These are phyloP conservation scores for Myripristis jacobus DNA, from an alignment of 2,797 vertebrate genomes.

Conservation along the genomic window DNA sequence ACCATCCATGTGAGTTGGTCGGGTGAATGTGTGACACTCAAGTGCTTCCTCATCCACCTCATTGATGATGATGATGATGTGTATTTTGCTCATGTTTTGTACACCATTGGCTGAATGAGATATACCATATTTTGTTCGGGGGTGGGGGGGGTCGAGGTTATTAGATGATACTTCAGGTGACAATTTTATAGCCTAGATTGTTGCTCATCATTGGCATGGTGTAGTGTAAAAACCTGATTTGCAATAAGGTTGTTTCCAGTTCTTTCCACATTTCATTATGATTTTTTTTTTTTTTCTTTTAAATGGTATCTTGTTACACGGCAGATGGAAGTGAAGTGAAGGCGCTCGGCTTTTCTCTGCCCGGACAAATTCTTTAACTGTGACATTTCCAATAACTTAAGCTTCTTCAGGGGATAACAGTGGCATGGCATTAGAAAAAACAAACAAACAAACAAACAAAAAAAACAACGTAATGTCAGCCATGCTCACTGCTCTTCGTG, in stretches of 20 bases:
- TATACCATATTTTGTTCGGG: constrained; percentile 36
- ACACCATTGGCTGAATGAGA: constrained; percentile 49
- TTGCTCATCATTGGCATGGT: background rate
- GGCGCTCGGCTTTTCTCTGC: constrained; percentile 32
- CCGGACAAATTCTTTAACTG: constrained; percentile 32
- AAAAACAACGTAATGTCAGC: background rate
- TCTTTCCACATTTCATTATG: constrained; percentile 24
- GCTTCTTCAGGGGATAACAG: constrained; percentile 64
- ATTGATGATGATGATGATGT: constrained; percentile 15
- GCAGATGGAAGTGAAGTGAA: constrained; percentile 10
- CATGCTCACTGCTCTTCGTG: constrained; percentile 18
- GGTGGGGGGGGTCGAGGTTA: background rate
- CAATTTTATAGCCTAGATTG: constrained; percentile 15
- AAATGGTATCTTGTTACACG: constrained; percentile 1
- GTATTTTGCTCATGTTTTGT: constrained; percentile 50
- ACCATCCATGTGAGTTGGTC: constrained; percentile 26
- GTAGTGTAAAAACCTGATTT: constrained; percentile 21
- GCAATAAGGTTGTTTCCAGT: constrained; percentile 35
- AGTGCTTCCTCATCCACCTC: constrained; percentile 59
- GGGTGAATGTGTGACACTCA: constrained; percentile 34
- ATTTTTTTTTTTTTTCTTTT: background rate
- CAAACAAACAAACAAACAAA: background rate
- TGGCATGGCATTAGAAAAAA: too few species aligned
- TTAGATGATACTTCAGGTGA: background rate
- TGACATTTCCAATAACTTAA: constrained; percentile 59